Conservation (phyloP, 1,140 invertebrate genomes). For the Drosophila albomicans region DNA sequence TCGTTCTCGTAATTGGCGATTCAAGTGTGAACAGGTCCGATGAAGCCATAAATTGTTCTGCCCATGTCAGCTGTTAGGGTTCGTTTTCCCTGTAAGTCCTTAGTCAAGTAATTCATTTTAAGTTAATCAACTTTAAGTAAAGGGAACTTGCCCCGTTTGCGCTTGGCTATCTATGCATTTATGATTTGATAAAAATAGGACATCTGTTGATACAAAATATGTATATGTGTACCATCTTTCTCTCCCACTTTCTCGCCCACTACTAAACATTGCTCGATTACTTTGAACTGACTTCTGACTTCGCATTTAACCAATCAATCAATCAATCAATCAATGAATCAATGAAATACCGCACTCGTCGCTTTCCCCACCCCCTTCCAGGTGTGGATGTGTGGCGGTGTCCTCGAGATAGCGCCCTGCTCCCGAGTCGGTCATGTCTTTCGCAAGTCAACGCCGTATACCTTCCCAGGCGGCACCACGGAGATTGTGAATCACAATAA, state of each 20-base stretch:
- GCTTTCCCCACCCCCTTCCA: conserved; percentile 77
- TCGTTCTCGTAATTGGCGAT: not conserved
- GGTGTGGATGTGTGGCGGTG: conserved; percentile 99
- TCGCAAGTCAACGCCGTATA: conserved; percentile 99
- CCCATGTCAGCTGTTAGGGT: not conserved
- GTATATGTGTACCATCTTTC: conserved; percentile 64
- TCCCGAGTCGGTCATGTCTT: conserved; percentile 98
- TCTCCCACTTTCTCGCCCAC: conserved; percentile 45
- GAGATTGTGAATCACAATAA: conserved; percentile 99
- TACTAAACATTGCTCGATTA: conserved; percentile 12
- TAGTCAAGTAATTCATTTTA: conserved; percentile 13
- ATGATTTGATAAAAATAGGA: conserved; percentile 17
- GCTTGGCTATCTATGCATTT: conserved; percentile 42
- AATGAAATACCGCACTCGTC: not conserved
- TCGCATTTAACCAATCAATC: not conserved
- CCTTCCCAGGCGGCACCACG: conserved; percentile 99
- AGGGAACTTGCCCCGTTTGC: conserved; percentile 35
- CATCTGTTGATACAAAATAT: conserved; percentile 25
- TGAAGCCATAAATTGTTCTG: not conserved
- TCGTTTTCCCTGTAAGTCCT: conserved; percentile 11
- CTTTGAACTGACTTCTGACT: conserved; percentile 1
- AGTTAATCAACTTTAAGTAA: not conserved
- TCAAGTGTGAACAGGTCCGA: conserved; percentile 1
- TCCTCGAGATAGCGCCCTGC: conserved; percentile 95
- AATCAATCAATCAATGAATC: not conserved